Conservation (phyloP, 2,888 invertebrate species). For the Metallyticus violacea region DNA sequence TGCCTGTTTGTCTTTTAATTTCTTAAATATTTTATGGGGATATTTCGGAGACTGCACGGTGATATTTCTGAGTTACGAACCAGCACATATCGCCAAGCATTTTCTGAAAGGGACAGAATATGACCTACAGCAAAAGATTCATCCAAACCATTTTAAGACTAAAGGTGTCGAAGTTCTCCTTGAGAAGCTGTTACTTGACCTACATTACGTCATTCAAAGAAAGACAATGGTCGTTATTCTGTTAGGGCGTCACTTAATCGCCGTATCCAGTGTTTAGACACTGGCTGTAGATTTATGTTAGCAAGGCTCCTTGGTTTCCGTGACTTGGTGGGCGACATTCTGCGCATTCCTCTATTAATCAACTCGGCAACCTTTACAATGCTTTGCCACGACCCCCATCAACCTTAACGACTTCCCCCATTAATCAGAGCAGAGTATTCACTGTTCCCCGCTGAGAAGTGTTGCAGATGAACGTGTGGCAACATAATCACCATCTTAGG, state of each 20-base stretch:
- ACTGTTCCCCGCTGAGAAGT: not conserved
- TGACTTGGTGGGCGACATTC: not conserved
- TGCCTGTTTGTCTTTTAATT: too few relatives aligned
- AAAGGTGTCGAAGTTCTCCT: not conserved
- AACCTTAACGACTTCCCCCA: not conserved
- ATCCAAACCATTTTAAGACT: too few relatives aligned
- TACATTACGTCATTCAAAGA: not conserved
- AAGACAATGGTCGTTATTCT: not conserved
- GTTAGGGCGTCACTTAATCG: not conserved
- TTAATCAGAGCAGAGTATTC: not conserved
- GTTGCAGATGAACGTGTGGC: too few relatives aligned
- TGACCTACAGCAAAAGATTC: too few relatives aligned
- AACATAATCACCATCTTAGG: not conserved
- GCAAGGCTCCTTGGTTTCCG: not conserved
- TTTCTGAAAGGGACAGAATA: too few relatives aligned
- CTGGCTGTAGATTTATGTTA: not conserved
- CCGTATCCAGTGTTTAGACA: too few relatives aligned
- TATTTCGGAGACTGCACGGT: too few relatives aligned
- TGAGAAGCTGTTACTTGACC: not conserved
- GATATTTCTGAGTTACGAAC: too few relatives aligned
- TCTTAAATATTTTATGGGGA: too few relatives aligned
- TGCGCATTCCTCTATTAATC: not conserved
- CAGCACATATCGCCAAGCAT: too few relatives aligned
- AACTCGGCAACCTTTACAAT: not conserved
- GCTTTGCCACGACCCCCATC: not conserved